Conservation (phyloP, 2,888 invertebrate genomes). For the Drosophila helvetica region DNA sequence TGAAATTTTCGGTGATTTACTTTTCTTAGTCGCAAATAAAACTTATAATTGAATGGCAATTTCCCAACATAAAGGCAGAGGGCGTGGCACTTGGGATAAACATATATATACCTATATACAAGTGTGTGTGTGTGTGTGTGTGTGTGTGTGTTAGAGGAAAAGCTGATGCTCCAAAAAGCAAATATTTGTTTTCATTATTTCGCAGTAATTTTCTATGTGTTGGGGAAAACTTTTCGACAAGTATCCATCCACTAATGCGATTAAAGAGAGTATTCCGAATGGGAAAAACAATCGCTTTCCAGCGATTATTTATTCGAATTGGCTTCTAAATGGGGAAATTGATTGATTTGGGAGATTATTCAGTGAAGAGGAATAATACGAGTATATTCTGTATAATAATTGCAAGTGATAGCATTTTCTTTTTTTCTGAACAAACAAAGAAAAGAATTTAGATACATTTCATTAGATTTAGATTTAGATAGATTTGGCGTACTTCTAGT, state of each 20-base stretch:
- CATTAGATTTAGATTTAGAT: no score
- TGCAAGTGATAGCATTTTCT: no score
- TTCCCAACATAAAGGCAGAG: slow-evolving; percentile 17
- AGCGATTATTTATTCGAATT: background rate
- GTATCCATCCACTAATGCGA: background rate
- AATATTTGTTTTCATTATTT: slow-evolving; percentile 27
- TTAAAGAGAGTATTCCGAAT: background rate
- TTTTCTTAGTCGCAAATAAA: slow-evolving; percentile 45
- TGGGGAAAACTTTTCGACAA: background rate
- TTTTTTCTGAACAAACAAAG: no score
- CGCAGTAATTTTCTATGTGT: background rate
- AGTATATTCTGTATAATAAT: no score
- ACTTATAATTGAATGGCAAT: slow-evolving; percentile 70
- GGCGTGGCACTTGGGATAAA: slow-evolving; percentile 35
- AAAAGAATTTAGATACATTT: no score
- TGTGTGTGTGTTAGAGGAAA: background rate
- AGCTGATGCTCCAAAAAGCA: slow-evolving; percentile 46
- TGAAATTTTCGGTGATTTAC: slow-evolving; percentile 62
- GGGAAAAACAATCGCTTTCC: background rate
- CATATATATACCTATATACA: background rate
- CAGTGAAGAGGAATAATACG: no score
- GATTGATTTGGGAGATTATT: background rate
- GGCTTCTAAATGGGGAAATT: background rate
- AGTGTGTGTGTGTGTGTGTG: slow-evolving; percentile 1
- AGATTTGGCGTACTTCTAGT: no score